phyloP scores from a whole-genome alignment of 1,140 invertebrate genomes.

The Aleiodes sp. region DNA sequence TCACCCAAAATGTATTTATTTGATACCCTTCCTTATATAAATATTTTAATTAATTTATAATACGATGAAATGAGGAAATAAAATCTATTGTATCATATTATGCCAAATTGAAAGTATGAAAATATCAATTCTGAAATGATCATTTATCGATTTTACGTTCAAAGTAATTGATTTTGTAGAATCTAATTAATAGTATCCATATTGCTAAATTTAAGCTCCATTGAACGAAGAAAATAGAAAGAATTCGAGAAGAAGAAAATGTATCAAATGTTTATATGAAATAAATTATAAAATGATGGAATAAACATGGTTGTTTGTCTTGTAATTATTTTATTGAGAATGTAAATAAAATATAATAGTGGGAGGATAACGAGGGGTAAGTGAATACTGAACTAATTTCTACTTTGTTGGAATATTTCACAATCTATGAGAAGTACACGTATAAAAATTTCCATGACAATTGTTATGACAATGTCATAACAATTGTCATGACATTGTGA shows the following conservation, averaged over 20 bases:
- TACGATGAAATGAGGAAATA: conserved; percentile 23
- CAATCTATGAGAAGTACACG: too few species aligned
- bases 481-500: too few species aligned
- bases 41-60: conserved; percentile 23
- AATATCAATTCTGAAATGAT: conserved; percentile 25
- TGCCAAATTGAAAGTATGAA: conserved; percentile 49
- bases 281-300: conserved; percentile 57
- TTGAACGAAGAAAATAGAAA: conserved; percentile 34
- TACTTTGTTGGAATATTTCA: too few species aligned
- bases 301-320: not conserved
- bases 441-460: too few species aligned
- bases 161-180: conserved; percentile 53
- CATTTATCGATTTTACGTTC: conserved; percentile 49
- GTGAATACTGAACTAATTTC: too few species aligned
- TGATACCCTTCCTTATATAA: conserved; percentile 33
- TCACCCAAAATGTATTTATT: conserved; percentile 36
- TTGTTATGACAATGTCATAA: too few species aligned
- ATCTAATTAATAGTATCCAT: conserved; percentile 51
- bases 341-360: not conserved
- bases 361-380: too few species aligned
- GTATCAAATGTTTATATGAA: conserved; percentile 64
- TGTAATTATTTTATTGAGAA: not conserved
- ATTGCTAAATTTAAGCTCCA: conserved; percentile 53
- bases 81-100: conserved; percentile 45
- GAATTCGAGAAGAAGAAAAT: conserved; percentile 47